Conservation (phyloP, 2,113 vertebrate genomes). For the Dasypus novemcinctus region DNA sequence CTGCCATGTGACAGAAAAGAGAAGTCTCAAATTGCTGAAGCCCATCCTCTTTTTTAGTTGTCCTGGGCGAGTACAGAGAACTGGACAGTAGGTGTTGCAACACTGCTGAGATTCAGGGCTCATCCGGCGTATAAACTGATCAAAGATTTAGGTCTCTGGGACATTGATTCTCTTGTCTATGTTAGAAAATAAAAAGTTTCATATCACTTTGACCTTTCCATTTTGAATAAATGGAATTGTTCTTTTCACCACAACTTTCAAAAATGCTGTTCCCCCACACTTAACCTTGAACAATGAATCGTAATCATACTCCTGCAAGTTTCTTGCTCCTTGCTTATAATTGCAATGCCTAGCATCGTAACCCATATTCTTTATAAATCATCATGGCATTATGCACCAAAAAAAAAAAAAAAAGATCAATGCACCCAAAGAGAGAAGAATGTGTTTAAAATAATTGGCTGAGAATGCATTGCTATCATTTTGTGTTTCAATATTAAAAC, state of each 20-base stretch:
- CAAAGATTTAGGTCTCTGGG: too few relatives aligned
- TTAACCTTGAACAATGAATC: not conserved
- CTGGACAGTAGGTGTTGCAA: too few relatives aligned
- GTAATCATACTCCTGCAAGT: not conserved
- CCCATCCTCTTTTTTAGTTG: too few relatives aligned
- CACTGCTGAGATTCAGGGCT: too few relatives aligned
- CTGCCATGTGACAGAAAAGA: too few relatives aligned
- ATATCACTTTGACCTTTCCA: not conserved
- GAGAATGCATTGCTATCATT: not conserved
- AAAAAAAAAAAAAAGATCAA: not conserved
- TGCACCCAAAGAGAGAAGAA: not conserved
- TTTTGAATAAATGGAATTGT: not conserved
- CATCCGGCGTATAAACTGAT: too few relatives aligned
- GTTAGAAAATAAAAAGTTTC: not conserved
- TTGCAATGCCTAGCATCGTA: not conserved
- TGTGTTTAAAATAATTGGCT: not conserved
- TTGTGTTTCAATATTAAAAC: not conserved
- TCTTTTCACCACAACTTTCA: conserved; percentile 10
- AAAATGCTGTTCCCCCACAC: not conserved
- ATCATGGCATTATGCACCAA: not conserved
- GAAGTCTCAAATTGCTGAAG: too few relatives aligned
- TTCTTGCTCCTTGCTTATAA: not conserved
- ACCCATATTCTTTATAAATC: not conserved
- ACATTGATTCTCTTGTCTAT: not conserved
- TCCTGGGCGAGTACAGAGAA: too few relatives aligned